Evolutionary conservation across 2,797 vertebrate species (phyloP).

Genomic region (Tympanoctomys barrerae): DNA sequence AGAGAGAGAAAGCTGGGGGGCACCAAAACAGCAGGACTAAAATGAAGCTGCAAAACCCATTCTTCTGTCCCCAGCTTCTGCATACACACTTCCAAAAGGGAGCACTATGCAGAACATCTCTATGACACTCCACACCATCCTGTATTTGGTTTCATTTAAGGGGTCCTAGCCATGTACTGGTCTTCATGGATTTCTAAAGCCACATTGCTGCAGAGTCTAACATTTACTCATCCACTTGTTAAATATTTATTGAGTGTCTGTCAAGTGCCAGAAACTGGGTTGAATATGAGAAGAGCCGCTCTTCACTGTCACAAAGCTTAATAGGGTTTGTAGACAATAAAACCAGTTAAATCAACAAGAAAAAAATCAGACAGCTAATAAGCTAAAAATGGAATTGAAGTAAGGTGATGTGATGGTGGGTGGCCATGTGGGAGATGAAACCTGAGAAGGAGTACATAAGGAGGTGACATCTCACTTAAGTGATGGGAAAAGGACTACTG

Average conservation of each 20-base stretch:
- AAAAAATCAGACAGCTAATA: not conserved
- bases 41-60: not conserved
- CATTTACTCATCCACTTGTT: not conserved
- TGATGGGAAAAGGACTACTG: not conserved
- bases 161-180: not conserved
- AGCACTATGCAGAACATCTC: not conserved
- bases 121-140: not conserved
- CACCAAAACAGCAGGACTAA: not conserved
- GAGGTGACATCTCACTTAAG: not conserved
- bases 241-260: not conserved
- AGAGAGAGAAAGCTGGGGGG: not conserved
- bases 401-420: rapidly evolving
- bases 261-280: not conserved
- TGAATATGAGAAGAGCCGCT: not conserved
- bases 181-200: not conserved
- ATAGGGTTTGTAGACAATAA: not conserved
- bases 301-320: not conserved
- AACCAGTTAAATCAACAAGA: not conserved
- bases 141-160: conserved; percentile 20
- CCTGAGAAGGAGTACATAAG: not conserved
- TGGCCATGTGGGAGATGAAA: not conserved
- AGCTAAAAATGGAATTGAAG: not conserved
- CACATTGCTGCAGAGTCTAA: not conserved
- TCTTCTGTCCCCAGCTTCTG: not conserved
- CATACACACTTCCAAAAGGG: not conserved